Evolutionary conservation across 1,140 invertebrate genomes (phyloP).

Genomic region (Bombus superbus): DNA sequence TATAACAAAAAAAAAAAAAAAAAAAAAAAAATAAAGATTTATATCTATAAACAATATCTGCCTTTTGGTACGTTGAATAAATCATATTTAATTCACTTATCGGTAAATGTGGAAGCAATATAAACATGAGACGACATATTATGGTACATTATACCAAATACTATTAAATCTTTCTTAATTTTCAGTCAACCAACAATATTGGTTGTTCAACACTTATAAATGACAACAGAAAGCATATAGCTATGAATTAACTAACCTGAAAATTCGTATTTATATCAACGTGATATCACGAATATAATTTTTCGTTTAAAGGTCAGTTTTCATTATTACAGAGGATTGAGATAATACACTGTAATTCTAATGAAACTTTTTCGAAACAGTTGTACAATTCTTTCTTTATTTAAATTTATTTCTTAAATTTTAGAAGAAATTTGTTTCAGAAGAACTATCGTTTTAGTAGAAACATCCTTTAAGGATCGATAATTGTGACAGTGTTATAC

Average conservation of each 20-base stretch:
- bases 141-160: background rate
- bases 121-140: background rate
- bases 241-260: background rate
- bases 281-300: background rate
- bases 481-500: background rate
- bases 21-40: background rate
- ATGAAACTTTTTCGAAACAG: background rate
- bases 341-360: background rate
- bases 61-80: background rate
- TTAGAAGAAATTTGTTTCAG: background rate
- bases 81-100: background rate
- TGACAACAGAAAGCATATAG: background rate
- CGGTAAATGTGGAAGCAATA: background rate
- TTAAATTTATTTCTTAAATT: background rate
- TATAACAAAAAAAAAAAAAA: background rate
- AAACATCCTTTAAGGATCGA: slow-evolving; percentile 11
- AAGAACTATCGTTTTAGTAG: background rate
- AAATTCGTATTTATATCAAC: background rate
- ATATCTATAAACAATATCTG: background rate
- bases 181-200: background rate
- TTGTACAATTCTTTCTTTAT: background rate
- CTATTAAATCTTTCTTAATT: background rate
- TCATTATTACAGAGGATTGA: background rate
- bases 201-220: background rate
- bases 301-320: background rate